Base-by-base conservation (phyloP, 2,797 vertebrate species). In the Urosaurus nigricauda region DNA sequence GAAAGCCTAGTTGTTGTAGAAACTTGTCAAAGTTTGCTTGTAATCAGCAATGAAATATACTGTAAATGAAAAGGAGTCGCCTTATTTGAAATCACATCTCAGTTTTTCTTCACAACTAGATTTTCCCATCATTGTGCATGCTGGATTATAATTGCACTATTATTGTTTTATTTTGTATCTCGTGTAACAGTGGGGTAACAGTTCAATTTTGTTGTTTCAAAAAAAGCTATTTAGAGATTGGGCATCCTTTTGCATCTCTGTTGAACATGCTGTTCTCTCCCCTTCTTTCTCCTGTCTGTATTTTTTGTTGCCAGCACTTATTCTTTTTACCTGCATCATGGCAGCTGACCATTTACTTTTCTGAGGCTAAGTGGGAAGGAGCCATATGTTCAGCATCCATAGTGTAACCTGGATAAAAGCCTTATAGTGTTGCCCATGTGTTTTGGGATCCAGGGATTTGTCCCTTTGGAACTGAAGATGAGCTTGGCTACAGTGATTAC, bases 1-100 rank as follows among this genome's bases (percentile, higher is more conserved):
- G 79, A 84, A n/a, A 91, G 91, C 86, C 3, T 16, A 74, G 92
- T 91, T 88, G 92, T 92, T 91, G 87, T 90, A 90, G 94, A 94
- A 94, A 95, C 96, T 92, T 97, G 97, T 95, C 68, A 71, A 94
- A 93, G 94, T 96, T 96, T 92, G 96, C 88, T 94, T 88, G 21
- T 92, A 93, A 89, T 94, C 90, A 85, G 40, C 93, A 93, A 83
- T 89, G 88, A 82, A 92, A 94, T 37, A 91, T 87, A 93, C 92
- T 91, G 91, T 47, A 92, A 85, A 70, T 90, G 92, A 91, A 73
- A 90, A 93, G 84, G 89, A 95, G 89, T 87, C 90, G 90, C 87
- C 90, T 91, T 56, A 26, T 71, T 19, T 70, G 85, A 92, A 88
- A 88, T 85, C 85, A 0, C 0, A 19, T 79, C 65, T 11, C 0